Evolutionary conservation across 2,113 vertebrate species (phyloP).

Genomic region (Anolis sagrei): DNA sequence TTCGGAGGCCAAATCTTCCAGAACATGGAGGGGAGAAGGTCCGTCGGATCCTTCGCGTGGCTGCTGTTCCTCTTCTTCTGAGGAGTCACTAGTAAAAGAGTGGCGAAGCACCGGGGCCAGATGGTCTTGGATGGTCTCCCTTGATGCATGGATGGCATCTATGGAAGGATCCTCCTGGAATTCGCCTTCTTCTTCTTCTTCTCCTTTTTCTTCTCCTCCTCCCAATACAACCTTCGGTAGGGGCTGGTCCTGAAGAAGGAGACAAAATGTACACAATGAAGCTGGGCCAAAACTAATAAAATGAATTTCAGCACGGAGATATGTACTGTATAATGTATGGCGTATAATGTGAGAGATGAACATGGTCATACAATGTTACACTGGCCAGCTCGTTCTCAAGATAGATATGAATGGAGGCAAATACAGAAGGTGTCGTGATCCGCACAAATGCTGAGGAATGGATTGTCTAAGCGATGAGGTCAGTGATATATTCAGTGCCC

Average conservation of each 20-base stretch:
- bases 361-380: too few relatives aligned
- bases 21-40: conserved; percentile 54
- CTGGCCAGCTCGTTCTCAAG: too few relatives aligned
- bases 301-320: too few relatives aligned
- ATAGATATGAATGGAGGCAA: too few relatives aligned
- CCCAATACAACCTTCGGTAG: background rate
- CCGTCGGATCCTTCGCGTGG: conserved; percentile 20
- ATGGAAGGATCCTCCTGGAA: conserved; percentile 10
- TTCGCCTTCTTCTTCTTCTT: conserved; percentile 12
- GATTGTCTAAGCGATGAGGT: too few relatives aligned
- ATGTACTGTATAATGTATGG: too few relatives aligned
- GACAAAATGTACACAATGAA: background rate
- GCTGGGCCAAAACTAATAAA: too few relatives aligned
- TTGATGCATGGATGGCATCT: background rate
- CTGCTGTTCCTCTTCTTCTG: conserved; percentile 59
- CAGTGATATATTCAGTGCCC: too few relatives aligned
- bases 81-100: conserved; percentile 54
- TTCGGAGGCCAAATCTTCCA: conserved; percentile 47
- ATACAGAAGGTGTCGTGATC: too few relatives aligned
- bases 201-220: conserved; percentile 23
- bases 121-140: background rate
- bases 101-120: background rate
- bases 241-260: background rate
- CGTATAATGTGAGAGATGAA: too few relatives aligned
- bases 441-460: too few relatives aligned